These are phyloP conservation scores for Glyphotaelius pellucidus DNA, from an alignment of 2,888 invertebrate genomes.

Conservation along the genomic window DNA sequence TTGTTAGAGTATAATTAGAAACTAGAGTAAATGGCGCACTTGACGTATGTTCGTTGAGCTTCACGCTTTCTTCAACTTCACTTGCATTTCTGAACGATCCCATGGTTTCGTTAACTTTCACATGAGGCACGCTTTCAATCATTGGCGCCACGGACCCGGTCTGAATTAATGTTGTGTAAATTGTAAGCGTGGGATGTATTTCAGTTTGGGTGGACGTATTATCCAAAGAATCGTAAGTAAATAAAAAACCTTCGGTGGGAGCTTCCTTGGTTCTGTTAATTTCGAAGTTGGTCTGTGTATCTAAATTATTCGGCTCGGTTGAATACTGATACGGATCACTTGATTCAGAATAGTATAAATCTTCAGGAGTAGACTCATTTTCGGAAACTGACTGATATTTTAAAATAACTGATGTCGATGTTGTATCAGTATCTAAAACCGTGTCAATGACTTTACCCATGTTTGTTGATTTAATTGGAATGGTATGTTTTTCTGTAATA, in stretches of 20 bases:
- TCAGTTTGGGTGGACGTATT: slow-evolving; percentile 16
- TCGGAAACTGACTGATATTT: neutral
- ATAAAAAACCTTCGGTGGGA: slow-evolving; percentile 15
- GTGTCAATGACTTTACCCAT: neutral
- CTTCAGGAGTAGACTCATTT: neutral
- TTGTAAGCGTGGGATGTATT: slow-evolving; percentile 10
- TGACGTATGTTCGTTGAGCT: neutral
- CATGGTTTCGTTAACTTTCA: slow-evolving; percentile 5
- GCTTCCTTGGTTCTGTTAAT: neutral
- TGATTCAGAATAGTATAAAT: neutral
- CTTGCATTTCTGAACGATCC: neutral
- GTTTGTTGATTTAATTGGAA: neutral
- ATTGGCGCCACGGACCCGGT: neutral
- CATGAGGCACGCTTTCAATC: slow-evolving; percentile 20
- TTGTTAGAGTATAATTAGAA: slow-evolving; percentile 26
- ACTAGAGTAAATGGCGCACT: slow-evolving; percentile 9
- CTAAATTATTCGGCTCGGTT: slow-evolving; percentile 38
- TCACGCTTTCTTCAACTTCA: slow-evolving; percentile 24
- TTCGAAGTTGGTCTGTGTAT: slow-evolving; percentile 32
- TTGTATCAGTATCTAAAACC: neutral
- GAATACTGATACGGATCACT: slow-evolving; percentile 35
- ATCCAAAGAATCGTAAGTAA: neutral
- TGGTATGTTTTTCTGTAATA: neutral
- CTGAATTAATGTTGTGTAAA: slow-evolving; percentile 40
- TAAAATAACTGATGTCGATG: neutral